Percentiles rank a stretch among this genome's conserved stretches.
These are phyloP conservation scores for Amia ocellicauda DNA, from an alignment of 2,113 vertebrate species.

Conservation along the genomic window DNA sequence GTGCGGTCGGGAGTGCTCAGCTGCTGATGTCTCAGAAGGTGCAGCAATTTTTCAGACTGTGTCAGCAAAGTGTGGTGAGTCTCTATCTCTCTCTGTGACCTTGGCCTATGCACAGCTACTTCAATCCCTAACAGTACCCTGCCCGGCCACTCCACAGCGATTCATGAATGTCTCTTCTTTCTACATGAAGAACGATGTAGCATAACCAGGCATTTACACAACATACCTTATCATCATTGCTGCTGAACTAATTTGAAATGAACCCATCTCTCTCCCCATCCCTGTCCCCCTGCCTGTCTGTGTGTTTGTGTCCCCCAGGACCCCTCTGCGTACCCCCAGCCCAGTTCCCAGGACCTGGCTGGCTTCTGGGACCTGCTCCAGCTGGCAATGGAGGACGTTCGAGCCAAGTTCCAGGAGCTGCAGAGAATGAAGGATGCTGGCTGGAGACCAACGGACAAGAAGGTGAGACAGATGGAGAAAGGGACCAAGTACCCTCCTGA, in stretches of 20 bases:
- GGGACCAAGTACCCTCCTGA: slow-evolving; percentile 36
- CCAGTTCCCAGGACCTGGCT: slow-evolving; percentile 94
- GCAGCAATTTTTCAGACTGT: slow-evolving; percentile 97
- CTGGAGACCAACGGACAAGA: slow-evolving; percentile 92
- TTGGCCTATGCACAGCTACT: too few species aligned
- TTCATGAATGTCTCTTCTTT: too few species aligned
- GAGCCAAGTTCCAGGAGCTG: slow-evolving; percentile 92
- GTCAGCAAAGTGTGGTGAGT: slow-evolving; percentile 97
- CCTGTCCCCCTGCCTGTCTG: not conserved
- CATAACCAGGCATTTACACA: too few species aligned
- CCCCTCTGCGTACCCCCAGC: slow-evolving; percentile 87
- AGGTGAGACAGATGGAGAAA: slow-evolving; percentile 67
- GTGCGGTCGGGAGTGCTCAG: slow-evolving; percentile 90
- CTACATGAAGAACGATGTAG: too few species aligned
- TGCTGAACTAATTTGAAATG: not conserved
- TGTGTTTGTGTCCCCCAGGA: slow-evolving; percentile 62
- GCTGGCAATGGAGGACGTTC: slow-evolving; percentile 92
- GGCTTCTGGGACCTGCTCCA: slow-evolving; percentile 97
- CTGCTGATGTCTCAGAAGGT: slow-evolving; percentile 98
- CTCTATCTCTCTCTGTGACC: slow-evolving; percentile 15
- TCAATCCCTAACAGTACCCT: too few species aligned
- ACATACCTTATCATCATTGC: not conserved
- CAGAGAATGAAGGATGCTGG: slow-evolving; percentile 91
- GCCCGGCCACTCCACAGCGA: too few species aligned
- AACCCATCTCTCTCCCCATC: not conserved